Conservation (phyloP, 2,113 vertebrate species). For the Hypocryptadius cinnamomeus region DNA sequence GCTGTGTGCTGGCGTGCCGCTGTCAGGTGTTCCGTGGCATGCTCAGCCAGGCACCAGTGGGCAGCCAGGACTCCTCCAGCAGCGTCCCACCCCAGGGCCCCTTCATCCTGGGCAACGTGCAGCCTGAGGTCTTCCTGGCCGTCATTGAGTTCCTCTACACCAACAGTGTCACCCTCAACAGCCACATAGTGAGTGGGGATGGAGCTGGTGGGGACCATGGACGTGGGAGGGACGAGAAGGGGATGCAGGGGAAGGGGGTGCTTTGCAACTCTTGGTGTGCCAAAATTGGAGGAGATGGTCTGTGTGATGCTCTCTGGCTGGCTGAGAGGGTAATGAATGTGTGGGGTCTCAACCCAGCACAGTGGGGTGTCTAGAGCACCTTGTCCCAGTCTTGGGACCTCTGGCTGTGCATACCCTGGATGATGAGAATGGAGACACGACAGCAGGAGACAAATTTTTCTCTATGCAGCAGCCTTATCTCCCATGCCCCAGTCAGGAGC, state of each 20-base stretch:
- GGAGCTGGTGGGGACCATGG: background rate
- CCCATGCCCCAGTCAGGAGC: background rate
- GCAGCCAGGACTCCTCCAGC: background rate
- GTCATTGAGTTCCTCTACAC: conserved; percentile 80
- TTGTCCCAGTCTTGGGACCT: background rate
- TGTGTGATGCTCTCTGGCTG: background rate
- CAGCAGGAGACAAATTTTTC: background rate
- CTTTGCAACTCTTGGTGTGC: background rate
- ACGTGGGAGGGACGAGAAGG: background rate
- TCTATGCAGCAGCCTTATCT: background rate
- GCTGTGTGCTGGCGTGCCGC: conserved; percentile 73
- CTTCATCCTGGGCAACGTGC: conserved; percentile 66
- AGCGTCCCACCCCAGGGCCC: background rate
- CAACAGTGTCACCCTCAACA: conserved; percentile 71
- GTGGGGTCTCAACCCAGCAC: background rate
- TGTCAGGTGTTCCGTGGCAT: conserved; percentile 71
- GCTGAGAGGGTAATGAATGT: background rate
- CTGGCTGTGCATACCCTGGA: background rate
- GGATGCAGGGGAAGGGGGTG: background rate
- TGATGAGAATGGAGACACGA: background rate
- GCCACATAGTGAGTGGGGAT: conserved; percentile 64
- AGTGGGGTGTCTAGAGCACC: background rate
- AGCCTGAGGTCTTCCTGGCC: conserved; percentile 72
- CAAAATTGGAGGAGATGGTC: background rate
- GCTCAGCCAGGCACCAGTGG: conserved; percentile 25